These are phyloP conservation scores for Pachyramphus minor DNA, from an alignment of 2,113 vertebrate species.

Conservation along the genomic window DNA sequence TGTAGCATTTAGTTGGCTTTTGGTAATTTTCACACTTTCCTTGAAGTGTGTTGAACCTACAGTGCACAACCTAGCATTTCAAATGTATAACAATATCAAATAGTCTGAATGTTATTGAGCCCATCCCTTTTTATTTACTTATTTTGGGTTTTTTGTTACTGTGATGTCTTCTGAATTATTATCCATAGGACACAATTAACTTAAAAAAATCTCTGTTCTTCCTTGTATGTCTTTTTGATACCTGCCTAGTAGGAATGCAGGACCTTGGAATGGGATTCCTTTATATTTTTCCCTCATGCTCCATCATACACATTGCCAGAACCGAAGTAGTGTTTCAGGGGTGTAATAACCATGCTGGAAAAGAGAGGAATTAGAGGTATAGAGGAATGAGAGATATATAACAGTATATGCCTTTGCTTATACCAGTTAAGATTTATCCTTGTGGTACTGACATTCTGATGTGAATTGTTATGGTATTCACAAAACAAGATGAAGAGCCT, in stretches of 20 bases:
- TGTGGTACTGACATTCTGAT: background rate
- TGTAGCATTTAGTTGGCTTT: background rate
- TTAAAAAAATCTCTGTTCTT: background rate
- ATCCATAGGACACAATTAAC: background rate
- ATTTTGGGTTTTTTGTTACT: background rate
- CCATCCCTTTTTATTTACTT: background rate
- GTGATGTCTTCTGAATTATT: background rate
- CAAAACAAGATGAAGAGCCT: background rate
- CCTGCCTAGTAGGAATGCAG: background rate
- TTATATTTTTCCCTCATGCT: background rate
- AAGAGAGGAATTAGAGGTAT: background rate
- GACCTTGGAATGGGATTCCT: background rate
- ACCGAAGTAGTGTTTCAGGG: background rate
- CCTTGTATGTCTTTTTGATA: fast-evolving
- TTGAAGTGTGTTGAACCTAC: background rate
- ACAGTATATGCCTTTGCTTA: background rate
- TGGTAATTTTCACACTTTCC: background rate
- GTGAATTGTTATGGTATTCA: background rate
- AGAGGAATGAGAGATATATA: background rate
- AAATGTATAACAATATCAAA: background rate
- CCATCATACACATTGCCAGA: background rate
- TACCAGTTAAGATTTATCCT: background rate
- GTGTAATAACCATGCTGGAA: background rate
- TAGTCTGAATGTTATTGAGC: background rate
- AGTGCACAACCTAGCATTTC: background rate